Conservation (phyloP, 2,113 vertebrate genomes). For the Jacana jacana region DNA sequence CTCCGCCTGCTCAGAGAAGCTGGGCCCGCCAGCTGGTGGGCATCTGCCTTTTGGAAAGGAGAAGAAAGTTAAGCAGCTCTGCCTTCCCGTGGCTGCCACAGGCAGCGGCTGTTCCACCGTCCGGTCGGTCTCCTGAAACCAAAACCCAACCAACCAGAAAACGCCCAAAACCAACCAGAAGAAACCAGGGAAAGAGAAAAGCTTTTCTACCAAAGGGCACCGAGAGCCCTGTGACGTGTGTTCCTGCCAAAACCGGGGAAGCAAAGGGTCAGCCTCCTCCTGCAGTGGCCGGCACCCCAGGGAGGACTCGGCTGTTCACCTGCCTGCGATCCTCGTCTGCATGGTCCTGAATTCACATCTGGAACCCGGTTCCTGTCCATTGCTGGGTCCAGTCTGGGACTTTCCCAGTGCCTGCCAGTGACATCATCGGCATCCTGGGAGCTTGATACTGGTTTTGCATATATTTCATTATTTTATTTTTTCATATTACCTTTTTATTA, state of each 20-base stretch:
- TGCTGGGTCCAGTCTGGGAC: neutral
- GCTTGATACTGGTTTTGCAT: neutral
- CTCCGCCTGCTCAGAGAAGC: neutral
- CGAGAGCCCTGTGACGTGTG: neutral
- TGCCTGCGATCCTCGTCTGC: neutral
- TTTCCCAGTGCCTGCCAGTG: neutral
- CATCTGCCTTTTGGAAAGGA: neutral
- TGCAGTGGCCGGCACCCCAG: neutral
- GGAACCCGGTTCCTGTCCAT: neutral
- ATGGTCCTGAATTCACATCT: neutral
- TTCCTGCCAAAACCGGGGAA: neutral
- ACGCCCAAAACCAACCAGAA: neutral
- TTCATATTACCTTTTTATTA: neutral
- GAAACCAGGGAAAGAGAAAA: neutral
- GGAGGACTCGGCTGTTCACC: neutral
- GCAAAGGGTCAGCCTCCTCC: neutral
- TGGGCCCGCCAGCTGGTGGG: neutral
- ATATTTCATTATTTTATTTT: neutral
- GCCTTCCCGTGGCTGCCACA: neutral
- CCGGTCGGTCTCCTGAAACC: neutral
- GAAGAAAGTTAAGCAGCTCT: neutral
- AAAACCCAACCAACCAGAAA: neutral
- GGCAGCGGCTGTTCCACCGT: neutral
- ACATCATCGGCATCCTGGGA: neutral
- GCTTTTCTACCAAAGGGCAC: neutral